Evolutionary conservation across 2,888 invertebrate species (phyloP), one percentile per base, ranked within the genome.

Genomic region (Drosophila maculinotata): DNA sequence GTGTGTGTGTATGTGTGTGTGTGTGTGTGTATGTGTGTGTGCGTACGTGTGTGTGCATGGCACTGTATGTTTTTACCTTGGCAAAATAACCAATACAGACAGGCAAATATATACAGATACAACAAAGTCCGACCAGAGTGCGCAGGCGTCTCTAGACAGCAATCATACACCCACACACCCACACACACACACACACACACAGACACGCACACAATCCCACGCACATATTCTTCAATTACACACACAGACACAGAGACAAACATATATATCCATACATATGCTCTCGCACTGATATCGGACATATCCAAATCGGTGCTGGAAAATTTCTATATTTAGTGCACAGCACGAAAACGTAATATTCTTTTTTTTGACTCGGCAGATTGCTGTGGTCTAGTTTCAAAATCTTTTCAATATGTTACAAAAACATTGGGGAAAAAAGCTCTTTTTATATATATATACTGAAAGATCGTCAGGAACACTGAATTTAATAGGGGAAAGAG

Each of bases 51-150:
- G 58, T 20, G 23, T 31, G 38, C 26, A 57, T 62, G 35, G 25
- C 58, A 59, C 69, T 67, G 67, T 62, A 42, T 60, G 60, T 47
- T 62, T 67, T 75, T 80, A 76, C 73, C 76, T 79, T 81, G 82
- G 85, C 67, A 60, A 77, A 84, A 70, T 69, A 48, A 63, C 58
- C 66, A 75, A 75, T 58, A 74, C 31, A 39, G 59, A 49, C 51
- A 56, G 35, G 12, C 17, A 15, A 36, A 57, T 7, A 12, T 31
- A 15, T n/a, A 49, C 33, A 52, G 12, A 25, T 7, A 30, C 28
- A 49, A 20, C 17, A 7, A 23, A 31, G 39, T 31, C n/a, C 44
- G 49, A 41, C 17, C n/a, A 30, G 33, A 60, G 42, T 54, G 65
- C 72, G 72, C 73, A 71, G 65, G 48, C 69, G 69, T 49, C 44